These are phyloP conservation scores for Macheiramphus alcinus DNA, from an alignment of 2,113 vertebrate species.

Conservation along the genomic window DNA sequence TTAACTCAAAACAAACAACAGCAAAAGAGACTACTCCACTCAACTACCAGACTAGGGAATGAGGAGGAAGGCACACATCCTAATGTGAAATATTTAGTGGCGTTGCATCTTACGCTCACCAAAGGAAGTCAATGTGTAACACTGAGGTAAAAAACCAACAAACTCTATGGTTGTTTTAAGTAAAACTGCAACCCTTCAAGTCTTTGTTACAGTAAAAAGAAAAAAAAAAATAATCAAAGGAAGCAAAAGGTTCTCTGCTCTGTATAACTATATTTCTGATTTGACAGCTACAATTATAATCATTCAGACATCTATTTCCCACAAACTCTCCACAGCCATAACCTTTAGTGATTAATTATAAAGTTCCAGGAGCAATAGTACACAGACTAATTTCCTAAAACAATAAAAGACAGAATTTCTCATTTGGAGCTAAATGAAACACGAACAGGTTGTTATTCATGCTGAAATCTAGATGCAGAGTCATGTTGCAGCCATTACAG, in stretches of 20 bases:
- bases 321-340: conserved; percentile 72
- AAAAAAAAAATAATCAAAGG: neutral
- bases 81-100: neutral
- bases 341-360: conserved; percentile 78
- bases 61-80: neutral
- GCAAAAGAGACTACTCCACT: neutral
- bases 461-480: conserved; percentile 81
- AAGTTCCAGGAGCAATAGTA: conserved; percentile 75
- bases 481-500: conserved; percentile 81
- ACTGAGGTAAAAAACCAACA: neutral
- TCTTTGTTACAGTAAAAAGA: conserved; percentile 37
- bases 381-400: conserved; percentile 80
- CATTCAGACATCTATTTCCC: conserved; percentile 71
- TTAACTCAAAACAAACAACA: neutral
- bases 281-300: conserved; percentile 76
- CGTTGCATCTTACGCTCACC: neutral
- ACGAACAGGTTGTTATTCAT: conserved; percentile 75
- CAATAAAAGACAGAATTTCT: conserved; percentile 82
- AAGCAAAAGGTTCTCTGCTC: conserved; percentile 33
- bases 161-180: neutral
- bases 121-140: neutral
- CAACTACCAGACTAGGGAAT: neutral
- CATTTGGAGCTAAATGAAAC: conserved; percentile 78
- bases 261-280: conserved; percentile 65
- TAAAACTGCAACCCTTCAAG: neutral